These are phyloP conservation scores for Plagodis pulveraria DNA, from an alignment of 2,888 invertebrate species.

Conservation along the genomic window DNA sequence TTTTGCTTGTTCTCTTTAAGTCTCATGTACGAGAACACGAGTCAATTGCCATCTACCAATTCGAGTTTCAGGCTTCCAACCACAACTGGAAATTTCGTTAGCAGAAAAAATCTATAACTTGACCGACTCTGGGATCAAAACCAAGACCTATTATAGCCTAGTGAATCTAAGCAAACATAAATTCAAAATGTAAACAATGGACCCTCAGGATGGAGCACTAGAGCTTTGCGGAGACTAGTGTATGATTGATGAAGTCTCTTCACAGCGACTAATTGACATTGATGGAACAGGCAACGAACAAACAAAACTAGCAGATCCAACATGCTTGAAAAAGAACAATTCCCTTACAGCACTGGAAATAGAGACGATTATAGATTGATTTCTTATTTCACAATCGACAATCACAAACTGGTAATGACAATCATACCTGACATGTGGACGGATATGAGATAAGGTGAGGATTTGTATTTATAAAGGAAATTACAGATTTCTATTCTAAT, in stretches of 20 bases:
- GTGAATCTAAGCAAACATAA: conserved; percentile 37
- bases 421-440: conserved; percentile 53
- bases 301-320: conserved; percentile 49
- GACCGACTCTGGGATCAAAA: no score
- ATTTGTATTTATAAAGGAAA: conserved; percentile 51
- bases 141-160: not conserved
- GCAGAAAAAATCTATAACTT: no score
- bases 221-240: conserved; percentile 53
- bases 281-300: conserved; percentile 75
- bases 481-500: conserved; percentile 53
- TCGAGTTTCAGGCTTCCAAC: no score
- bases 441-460: conserved; percentile 59
- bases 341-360: conserved; percentile 35
- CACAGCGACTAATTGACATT: conserved; percentile 82
- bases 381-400: conserved; percentile 7
- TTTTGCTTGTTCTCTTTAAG: no score
- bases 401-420: conserved; percentile 36
- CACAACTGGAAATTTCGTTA: no score
- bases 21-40: no score
- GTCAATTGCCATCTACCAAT: no score
- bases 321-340: conserved; percentile 38
- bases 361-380: conserved; percentile 45
- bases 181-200: conserved; percentile 68
- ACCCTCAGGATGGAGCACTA: conserved; percentile 62
- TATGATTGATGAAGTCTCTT: conserved; percentile 81